These are phyloP conservation scores for Crepidodera aurea DNA, from an alignment of 2,888 invertebrate species.

Conservation along the genomic window DNA sequence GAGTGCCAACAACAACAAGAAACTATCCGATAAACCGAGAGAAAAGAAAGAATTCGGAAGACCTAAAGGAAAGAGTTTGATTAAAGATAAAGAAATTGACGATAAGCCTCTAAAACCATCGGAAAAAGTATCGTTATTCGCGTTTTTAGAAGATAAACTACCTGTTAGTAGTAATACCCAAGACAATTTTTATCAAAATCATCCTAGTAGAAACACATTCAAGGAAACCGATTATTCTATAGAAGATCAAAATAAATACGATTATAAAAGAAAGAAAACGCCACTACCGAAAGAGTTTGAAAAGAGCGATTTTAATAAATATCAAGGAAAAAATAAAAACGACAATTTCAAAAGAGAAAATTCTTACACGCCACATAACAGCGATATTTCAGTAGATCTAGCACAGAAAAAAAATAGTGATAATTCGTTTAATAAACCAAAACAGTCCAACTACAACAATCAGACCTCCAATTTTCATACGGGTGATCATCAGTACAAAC, in stretches of 20 bases:
- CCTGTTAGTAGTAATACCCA: conserved; percentile 58
- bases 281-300: conserved; percentile 29
- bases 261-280: conserved; percentile 10
- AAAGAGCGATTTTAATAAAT: conserved; percentile 22
- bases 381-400: not conserved
- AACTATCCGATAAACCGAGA: conserved; percentile 19
- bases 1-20: conserved; percentile 20
- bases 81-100: conserved; percentile 63
- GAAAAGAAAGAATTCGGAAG: conserved; percentile 31
- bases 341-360: not conserved
- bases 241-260: conserved; percentile 22
- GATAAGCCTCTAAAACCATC: conserved; percentile 75
- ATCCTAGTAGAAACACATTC: conserved; percentile 11
- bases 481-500: conserved; percentile 19
- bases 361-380: not conserved
- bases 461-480: not conserved
- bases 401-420: not conserved
- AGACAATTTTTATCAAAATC: conserved; percentile 26
- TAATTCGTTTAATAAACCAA: conserved; percentile 18
- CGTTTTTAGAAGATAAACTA: conserved; percentile 83
- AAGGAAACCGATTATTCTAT: conserved; percentile 5
- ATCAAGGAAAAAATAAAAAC: conserved; percentile 24
- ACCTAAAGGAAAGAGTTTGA: conserved; percentile 33
- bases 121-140: conserved; percentile 81
- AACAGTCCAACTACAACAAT: conserved; percentile 9